Base-by-base conservation (phyloP, 1,140 invertebrate genomes). In the Leucophenga varia region DNA sequence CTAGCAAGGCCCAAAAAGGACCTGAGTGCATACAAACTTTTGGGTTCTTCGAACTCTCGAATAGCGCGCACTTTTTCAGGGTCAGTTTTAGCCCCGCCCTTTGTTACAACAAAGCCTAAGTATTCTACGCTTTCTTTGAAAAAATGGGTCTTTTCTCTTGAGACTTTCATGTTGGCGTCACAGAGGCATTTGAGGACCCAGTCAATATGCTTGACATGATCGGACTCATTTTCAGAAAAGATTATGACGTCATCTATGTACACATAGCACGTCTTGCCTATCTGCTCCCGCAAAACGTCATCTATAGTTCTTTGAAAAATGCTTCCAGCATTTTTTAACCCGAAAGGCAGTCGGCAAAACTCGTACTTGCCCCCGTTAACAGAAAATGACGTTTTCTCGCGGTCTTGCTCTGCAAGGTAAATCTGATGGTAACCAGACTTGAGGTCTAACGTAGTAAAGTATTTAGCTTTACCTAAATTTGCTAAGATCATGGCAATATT, bases 301-400 rank as follows among this genome's bases (percentile, higher is more conserved):
- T 48, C 46, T 9, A 48, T 37, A 51, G 36, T 14, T 10, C 20
- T 38, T 28, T 47, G 45, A 30, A 48, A 47, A 42, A 20, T 13
- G 1, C 57, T 52, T 2, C 65, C 69, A 13, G 70, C 63, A 46
- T 72, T 74, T 55, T 69, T 71, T 10, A 78, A 36, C 16, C 64
- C 75, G 42, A 76, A 76, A 8, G 60, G 52, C 59, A 34, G 6
- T 47, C 39, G 2, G n/a, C n/a, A n/a, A n/a, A n/a, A n/a, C n/a
- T n/a, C n/a, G n/a, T n/a, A n/a, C n/a, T n/a, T n/a, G n/a, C 25
- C 36, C n/a, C 19, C 20, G 1, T 39, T 47, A 0, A 43, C 18
- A 2, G 13, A 28, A 63, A 47, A 47, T 16, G 35, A 35, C 14
- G 36, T 34, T 19, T 45, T 28, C 10, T 17, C 44, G 17, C 16